Conservation (phyloP, 2,888 invertebrate species). For the Pherbina coryleti region DNA sequence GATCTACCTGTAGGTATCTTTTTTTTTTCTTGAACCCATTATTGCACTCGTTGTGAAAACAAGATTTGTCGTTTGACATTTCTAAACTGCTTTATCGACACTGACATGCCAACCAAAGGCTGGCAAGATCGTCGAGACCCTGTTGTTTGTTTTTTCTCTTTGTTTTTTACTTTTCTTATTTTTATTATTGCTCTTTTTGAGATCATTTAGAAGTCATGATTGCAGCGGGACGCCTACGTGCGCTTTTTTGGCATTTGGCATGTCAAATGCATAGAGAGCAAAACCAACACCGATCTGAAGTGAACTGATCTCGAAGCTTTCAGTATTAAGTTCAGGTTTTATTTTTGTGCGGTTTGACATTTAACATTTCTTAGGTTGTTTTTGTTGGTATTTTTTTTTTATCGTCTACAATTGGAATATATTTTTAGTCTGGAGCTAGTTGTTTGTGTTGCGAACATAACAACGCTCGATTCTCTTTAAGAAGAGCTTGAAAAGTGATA, state of each 20-base stretch:
- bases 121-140: too few species aligned
- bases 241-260: conserved; percentile 61
- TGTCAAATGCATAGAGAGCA: conserved; percentile 59
- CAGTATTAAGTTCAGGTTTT: background rate
- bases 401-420: background rate
- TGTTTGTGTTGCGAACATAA: too few species aligned
- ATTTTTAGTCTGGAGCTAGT: background rate
- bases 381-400: background rate
- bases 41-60: too few species aligned
- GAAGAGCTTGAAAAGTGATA: too few species aligned
- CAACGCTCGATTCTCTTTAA: too few species aligned
- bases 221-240: conserved; percentile 56
- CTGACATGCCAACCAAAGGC: too few species aligned
- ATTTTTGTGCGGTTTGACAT: conserved; percentile 17
- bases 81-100: too few species aligned
- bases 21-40: too few species aligned
- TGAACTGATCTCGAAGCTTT: too few species aligned
- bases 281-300: background rate
- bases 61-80: too few species aligned
- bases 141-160: too few species aligned
- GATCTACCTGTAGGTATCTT: too few species aligned
- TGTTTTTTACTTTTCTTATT: background rate
- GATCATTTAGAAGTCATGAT: background rate
- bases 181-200: conserved; percentile 31
- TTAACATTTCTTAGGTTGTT: conserved; percentile 27